Conservation (phyloP, 2,797 vertebrate genomes). For the Pantherophis vulpinus region DNA sequence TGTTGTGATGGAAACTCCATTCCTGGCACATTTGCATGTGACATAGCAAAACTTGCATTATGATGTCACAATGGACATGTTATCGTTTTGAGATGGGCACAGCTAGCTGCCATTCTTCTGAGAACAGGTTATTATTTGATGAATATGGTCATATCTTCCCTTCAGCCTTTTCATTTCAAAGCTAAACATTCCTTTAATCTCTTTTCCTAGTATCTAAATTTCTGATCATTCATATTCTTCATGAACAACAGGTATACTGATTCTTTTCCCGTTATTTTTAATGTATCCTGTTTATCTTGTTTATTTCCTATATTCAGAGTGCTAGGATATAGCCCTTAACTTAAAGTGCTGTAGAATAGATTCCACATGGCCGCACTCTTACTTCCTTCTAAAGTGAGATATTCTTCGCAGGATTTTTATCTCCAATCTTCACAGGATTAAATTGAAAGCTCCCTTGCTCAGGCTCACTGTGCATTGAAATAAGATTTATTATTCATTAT, state of each 20-base stretch:
- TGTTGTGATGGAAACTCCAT: not conserved
- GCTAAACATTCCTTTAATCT: not conserved
- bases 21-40: not conserved
- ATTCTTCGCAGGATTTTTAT: not conserved
- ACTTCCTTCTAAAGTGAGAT: not conserved
- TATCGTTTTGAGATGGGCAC: not conserved
- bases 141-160: not conserved
- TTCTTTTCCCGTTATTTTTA: not conserved
- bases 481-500: not conserved
- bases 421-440: not conserved
- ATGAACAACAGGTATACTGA: not conserved
- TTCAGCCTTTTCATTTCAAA: not conserved
- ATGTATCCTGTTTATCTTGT: not conserved
- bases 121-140: not conserved
- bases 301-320: not conserved
- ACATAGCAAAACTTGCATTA: not conserved
- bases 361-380: not conserved
- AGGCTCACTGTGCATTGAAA: not conserved
- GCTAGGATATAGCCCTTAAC: not conserved
- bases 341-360: not conserved
- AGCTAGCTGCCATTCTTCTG: not conserved
- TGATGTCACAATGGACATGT: not conserved
- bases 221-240: not conserved
- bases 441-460: not conserved
- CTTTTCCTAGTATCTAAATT: not conserved